Evolutionary conservation across 1,140 invertebrate genomes (phyloP), one percentile per base, ranked within the genome.

Genomic region (Venustaconcha ellipsiformis): DNA sequence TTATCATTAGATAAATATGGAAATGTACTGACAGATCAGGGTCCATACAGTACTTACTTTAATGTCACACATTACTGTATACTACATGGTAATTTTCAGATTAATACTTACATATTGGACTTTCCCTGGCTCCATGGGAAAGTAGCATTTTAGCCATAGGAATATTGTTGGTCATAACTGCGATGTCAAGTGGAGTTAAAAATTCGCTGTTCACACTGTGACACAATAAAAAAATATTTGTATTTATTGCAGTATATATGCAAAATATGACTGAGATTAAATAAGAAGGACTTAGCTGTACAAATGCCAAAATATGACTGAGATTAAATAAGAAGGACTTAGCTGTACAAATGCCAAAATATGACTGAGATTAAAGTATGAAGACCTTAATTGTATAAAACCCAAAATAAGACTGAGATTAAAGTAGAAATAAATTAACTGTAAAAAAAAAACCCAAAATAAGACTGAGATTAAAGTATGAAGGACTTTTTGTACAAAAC

Each of bases 111-210:
- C 96, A 96, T 87, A 95, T 93, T 62, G 93, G 94, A 81, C 95
- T 95, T 91, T 98, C 96, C 76, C 94, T 94, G 37, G 96, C 97
- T 64, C 96, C 96, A 87, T 95, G 94, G 74, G 94, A 92, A 79
- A 97, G 93, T 58, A 99, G 92, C 92, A 97, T 94, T 88, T 95
- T 96, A 67, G 95, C 95, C 86, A 98, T 93, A 59, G 94, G 92
- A 80, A 94, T 92, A 86, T 98, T 96, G 88, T 95, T 95, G 81
- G 94, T 94, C 84, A 98, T 92, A 23, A 97, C 94, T 0, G 97
- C 96, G 64, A 98, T 93, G 89, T 98, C 97, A 86, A 99, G 89
- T 0, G 95, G 94, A 18, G 95, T 96, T 65, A 98, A 91, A 5
- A 95, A 95, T 89, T 98, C 96, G 71, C 92, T 93, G 88, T 97